Percentiles rank a stretch among this genome's conserved stretches.
These are phyloP conservation scores for Champsocephalus esox DNA, from an alignment of 2,797 vertebrate genomes.

Conservation along the genomic window DNA sequence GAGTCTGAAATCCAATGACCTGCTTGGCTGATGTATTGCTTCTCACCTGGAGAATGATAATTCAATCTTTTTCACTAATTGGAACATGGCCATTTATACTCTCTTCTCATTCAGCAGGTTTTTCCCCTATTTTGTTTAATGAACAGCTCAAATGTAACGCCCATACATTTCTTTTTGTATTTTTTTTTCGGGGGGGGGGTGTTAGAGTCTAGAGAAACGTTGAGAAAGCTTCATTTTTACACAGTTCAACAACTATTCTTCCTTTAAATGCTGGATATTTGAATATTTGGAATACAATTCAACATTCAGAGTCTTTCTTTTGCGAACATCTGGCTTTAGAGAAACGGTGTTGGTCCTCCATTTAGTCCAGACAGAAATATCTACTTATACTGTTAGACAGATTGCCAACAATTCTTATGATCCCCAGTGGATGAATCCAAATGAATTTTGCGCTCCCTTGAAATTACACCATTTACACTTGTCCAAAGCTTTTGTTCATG, in stretches of 20 bases:
- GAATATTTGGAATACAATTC: too few relatives aligned
- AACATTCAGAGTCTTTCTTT: not conserved
- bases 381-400: not conserved
- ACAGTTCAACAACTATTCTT: not conserved
- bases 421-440: not conserved
- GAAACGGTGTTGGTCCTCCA: not conserved
- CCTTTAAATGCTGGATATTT: too few relatives aligned
- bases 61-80: conserved; percentile 59
- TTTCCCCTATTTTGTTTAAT: not conserved
- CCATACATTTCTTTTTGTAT: not conserved
- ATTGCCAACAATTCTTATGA: not conserved
- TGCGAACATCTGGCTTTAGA: not conserved
- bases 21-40: conserved; percentile 53
- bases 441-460: not conserved
- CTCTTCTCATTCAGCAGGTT: conserved; percentile 6
- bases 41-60: conserved; percentile 62
- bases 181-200: not conserved
- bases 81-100: conserved; percentile 41
- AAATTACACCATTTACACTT: not conserved
- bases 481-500: not conserved
- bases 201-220: not conserved
- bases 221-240: not conserved
- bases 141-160: not conserved
- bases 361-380: not conserved
- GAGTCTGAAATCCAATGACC: conserved; percentile 70